These are phyloP conservation scores for Hippolais icterina DNA, from an alignment of 2,113 vertebrate genomes.

Conservation along the genomic window DNA sequence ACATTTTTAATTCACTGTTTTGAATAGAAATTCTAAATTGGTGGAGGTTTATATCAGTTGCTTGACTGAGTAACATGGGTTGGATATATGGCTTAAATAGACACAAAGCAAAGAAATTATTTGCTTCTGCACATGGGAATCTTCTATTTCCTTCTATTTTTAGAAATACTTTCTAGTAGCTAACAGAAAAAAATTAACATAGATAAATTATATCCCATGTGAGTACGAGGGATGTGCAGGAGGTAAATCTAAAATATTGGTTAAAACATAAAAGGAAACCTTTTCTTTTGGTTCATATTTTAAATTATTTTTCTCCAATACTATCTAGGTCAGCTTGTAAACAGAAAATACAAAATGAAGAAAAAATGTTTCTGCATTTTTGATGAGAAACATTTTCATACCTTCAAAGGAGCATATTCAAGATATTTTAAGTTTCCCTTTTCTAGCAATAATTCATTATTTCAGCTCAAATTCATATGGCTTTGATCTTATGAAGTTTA, in stretches of 20 bases:
- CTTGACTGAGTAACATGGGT: background rate
- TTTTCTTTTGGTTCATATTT: background rate
- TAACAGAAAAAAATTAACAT: background rate
- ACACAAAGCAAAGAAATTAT: background rate
- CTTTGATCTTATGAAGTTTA: background rate
- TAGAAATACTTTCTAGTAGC: background rate
- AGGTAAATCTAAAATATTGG: background rate
- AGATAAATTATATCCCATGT: background rate
- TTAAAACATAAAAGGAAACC: background rate
- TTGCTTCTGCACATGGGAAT: background rate
- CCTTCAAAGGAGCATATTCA: background rate
- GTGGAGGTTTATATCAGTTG: background rate
- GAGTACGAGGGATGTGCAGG: background rate
- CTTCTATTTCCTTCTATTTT: background rate
- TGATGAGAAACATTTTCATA: background rate
- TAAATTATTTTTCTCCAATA: background rate
- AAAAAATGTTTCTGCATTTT: background rate
- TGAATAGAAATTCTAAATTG: background rate
- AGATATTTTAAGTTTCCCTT: background rate
- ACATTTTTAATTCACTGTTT: background rate
- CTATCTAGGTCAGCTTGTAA: constrained; percentile 24
- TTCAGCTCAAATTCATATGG: background rate
- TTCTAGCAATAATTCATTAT: background rate
- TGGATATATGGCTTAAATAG: background rate
- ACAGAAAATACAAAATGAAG: background rate